A percentile compares a stretch with the other conserved stretches of the same genome.
Evolutionary conservation across 2,888 invertebrate species (phyloP).

Genomic region (Scelioninae gen. 2): DNA sequence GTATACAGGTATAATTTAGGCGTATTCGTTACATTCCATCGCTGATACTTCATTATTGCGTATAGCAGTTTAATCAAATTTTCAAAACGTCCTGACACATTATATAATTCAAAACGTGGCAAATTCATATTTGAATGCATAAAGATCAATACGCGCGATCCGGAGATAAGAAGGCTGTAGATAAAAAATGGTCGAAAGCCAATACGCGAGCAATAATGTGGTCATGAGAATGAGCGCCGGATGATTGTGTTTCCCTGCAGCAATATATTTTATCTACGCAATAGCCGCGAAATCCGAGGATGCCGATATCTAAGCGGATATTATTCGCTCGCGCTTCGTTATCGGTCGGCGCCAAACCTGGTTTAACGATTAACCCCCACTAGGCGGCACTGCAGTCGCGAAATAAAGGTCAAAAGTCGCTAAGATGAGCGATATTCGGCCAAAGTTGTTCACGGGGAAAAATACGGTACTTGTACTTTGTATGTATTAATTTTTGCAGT

Average conservation of each 20-base stretch:
- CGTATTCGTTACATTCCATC: too few relatives aligned
- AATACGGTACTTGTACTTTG: too few relatives aligned
- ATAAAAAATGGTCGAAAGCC: conserved; percentile 13
- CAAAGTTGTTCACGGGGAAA: too few relatives aligned
- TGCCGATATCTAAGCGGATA: conserved; percentile 61
- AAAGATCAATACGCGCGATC: too few relatives aligned
- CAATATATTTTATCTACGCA: conserved; percentile 56
- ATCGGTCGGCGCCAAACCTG: conserved; percentile 55
- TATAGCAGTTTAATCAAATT: too few relatives aligned
- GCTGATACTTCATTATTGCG: too few relatives aligned
- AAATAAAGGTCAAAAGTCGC: conserved; percentile 38
- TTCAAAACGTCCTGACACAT: too few relatives aligned
- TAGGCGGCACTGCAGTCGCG: conserved; percentile 19
- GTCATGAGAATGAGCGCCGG: conserved; percentile 56
- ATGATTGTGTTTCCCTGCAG: conserved; percentile 54
- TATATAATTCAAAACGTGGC: too few relatives aligned
- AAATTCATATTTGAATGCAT: too few relatives aligned
- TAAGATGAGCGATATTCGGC: conserved; percentile 43
- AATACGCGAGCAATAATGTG: conserved; percentile 64
- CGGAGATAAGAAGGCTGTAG: too few relatives aligned
- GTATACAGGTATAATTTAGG: too few relatives aligned
- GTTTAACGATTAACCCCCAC: conserved; percentile 50
- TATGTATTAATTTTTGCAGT: too few relatives aligned
- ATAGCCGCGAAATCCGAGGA: conserved; percentile 54
- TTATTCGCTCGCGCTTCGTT: conserved; percentile 63